phyloP scores from a whole-genome alignment of 2,113 vertebrate species.

The Meleagris gallopavo region DNA sequence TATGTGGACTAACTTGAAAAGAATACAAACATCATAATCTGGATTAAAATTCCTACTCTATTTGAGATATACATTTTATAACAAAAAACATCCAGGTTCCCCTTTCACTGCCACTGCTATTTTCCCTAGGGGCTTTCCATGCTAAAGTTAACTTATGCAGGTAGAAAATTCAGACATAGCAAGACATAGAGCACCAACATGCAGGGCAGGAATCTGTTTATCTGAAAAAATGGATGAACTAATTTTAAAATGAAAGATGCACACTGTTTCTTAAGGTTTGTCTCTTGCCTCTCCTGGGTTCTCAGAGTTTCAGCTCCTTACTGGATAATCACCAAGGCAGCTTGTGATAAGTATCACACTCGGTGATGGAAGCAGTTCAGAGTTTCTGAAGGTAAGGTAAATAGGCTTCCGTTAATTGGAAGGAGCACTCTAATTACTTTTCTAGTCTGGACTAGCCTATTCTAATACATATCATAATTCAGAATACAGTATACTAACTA shows the following conservation, averaged over 20 bases:
- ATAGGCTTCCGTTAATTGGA: conserved; percentile 62
- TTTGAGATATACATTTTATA: conserved; percentile 57
- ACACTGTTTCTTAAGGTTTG: background rate
- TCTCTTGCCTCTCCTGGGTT: background rate
- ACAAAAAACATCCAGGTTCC: conserved; percentile 59
- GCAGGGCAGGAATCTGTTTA: conserved; percentile 1
- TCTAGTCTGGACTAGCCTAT: conserved; percentile 59
- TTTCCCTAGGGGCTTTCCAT: conserved; percentile 44
- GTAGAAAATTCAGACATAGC: conserved; percentile 40
- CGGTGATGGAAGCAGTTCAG: conserved; percentile 53
- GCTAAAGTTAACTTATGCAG: conserved; percentile 5
- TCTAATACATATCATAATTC: conserved; percentile 64
- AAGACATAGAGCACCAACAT: background rate
- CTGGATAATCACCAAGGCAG: conserved; percentile 55
- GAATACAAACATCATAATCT: conserved; percentile 73
- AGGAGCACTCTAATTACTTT: conserved; percentile 66
- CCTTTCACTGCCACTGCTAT: conserved; percentile 32
- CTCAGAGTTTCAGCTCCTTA: background rate
- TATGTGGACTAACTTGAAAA: conserved; percentile 66
- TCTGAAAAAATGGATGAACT: conserved; percentile 10
- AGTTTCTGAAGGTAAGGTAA: conserved; percentile 62
- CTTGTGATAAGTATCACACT: conserved; percentile 54
- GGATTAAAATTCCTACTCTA: conserved; percentile 69
- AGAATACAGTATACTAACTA: conserved; percentile 29
- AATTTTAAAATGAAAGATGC: conserved; percentile 8